Conservation (phyloP, 2,888 invertebrate species). For the Drosophila neonasuta region DNA sequence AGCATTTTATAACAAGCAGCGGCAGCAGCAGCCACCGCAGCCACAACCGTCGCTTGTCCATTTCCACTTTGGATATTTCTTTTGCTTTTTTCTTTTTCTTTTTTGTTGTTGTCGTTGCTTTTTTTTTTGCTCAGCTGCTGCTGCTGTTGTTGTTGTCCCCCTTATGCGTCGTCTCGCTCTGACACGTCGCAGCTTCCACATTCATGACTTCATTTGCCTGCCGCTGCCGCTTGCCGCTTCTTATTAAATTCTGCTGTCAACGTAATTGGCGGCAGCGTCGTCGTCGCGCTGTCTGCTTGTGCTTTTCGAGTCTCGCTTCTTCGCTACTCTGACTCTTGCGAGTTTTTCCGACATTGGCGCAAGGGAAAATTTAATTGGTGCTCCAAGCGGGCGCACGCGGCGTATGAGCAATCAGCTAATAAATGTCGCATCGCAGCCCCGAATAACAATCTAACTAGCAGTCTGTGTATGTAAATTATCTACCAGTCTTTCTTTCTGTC, state of each 20-base stretch:
- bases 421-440: conserved; percentile 44
- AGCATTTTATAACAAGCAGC: conserved; percentile 78
- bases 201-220: conserved; percentile 73
- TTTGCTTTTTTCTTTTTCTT: conserved; percentile 2
- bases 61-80: conserved; percentile 59
- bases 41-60: conserved; percentile 51
- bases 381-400: conserved; percentile 55
- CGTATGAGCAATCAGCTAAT: conserved; percentile 65
- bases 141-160: conserved; percentile 22
- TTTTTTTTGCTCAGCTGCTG: neutral
- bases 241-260: conserved; percentile 74
- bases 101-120: no score
- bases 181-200: conserved; percentile 64
- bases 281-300: conserved; percentile 58
- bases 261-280: conserved; percentile 70
- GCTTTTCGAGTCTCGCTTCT: conserved; percentile 29
- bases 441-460: conserved; percentile 28
- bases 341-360: conserved; percentile 35
- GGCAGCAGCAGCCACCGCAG: conserved; percentile 31
- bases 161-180: conserved; percentile 57
- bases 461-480: conserved; percentile 9
- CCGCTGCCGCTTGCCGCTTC: conserved; percentile 49
- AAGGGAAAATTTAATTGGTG: conserved; percentile 69
- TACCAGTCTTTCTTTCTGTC: neutral
- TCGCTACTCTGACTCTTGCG: conserved; percentile 8